Percentiles rank a stretch among this genome's conserved stretches.
Conservation (phyloP, 2,113 vertebrate species). For the Rhadina sibilatrix region DNA sequence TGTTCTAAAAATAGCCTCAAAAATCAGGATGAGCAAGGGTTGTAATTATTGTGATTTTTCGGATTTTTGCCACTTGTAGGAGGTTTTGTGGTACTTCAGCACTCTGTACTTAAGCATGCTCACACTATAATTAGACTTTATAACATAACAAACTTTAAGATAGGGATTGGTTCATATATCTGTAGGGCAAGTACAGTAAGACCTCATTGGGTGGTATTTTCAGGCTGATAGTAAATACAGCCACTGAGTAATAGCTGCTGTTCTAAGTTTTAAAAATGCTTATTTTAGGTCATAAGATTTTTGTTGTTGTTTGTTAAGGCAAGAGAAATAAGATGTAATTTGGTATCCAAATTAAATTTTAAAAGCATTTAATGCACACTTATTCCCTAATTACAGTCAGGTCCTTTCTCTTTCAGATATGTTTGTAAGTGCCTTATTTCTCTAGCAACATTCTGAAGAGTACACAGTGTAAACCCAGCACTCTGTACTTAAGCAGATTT, state of each 20-base stretch:
- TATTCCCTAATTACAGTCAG: not conserved
- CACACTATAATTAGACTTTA: slow-evolving; percentile 24
- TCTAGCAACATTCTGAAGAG: not conserved
- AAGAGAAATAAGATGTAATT: not conserved
- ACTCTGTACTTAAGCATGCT: too few species aligned
- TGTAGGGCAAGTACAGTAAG: not conserved
- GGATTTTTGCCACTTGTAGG: slow-evolving; percentile 58
- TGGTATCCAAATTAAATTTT: slow-evolving; percentile 35
- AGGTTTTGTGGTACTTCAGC: slow-evolving; percentile 32
- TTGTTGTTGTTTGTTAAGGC: not conserved
- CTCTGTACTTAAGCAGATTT: not conserved
- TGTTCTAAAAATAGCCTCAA: slow-evolving; percentile 71
- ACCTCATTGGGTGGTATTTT: not conserved
- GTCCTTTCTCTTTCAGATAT: not conserved
- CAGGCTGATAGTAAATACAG: not conserved
- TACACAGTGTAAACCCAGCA: not conserved
- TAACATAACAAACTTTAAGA: not conserved
- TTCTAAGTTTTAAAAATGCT: not conserved
- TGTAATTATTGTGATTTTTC: slow-evolving; percentile 73
- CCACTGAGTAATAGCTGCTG: not conserved
- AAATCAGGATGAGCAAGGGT: slow-evolving; percentile 60
- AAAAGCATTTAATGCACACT: not conserved
- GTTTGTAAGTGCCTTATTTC: not conserved
- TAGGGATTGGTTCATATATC: not conserved
- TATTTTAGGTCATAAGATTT: not conserved